Evolutionary conservation across 2,113 vertebrate genomes (phyloP), one percentile per base, ranked within the genome.

Genomic region (Ceratotherium simum): DNA sequence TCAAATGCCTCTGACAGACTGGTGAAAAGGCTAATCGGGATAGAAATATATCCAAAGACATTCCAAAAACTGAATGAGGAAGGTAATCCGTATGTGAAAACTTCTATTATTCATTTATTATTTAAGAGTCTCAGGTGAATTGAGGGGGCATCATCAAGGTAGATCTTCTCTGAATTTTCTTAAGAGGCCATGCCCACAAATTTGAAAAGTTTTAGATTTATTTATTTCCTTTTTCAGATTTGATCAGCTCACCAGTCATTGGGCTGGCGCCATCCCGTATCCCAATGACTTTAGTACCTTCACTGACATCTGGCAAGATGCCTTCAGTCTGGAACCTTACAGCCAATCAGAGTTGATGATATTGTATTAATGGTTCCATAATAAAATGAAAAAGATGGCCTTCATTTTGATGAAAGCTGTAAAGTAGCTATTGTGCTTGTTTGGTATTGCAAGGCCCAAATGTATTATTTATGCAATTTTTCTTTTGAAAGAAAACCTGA

Each of bases 391-490:
- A 98, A 97, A 98, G 98, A 98, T 98, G 99, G 98, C 98, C 98
- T 98, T 99, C 99, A 98, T 98, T 98, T 98, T 98, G 98, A 98
- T 99, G 98, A 98, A 98, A 98, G 98, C 98, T 98, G 97, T 98
- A 98, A 98, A 98, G 98, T 98, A 98, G 98, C 98, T 98, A 98
- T 99, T 98, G 99, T 99, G 98, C 98, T 98, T 99, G 99, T 99
- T 99, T 99, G 98, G 98, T 99, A 98, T 98, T 99, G 98, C 98
- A 98, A 98, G 98, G 97, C 95, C 98, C 98, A 98, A 98, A 99
- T 99, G 98, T 99, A 99, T 99, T 99, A 99, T 99, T 99, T 99
- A 99, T 99, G 99, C 98, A 99, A 99, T 99, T 99, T 99, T 98
- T 98, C 98, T 98, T 99, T 98, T 98, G 98, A 99, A 98, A 98